Conservation (phyloP, 2,113 vertebrate species). For the Anoplopoma fimbria region DNA sequence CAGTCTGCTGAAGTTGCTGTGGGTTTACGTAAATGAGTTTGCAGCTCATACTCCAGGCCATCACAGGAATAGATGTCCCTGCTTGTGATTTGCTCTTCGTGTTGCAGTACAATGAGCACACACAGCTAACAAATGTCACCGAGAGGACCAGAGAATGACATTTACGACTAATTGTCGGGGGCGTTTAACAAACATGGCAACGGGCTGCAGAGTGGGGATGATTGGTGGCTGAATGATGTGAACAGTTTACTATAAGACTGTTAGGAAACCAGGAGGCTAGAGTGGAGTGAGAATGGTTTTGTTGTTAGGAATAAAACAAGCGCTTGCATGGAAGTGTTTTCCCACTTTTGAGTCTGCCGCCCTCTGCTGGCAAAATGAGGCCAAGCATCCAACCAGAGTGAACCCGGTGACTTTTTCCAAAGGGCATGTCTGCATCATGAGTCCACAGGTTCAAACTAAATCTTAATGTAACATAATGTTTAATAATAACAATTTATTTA, state of each 20-base stretch:
- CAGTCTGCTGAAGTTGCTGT: neutral
- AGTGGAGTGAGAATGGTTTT: neutral
- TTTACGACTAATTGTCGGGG: neutral
- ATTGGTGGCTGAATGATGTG: slow-evolving; percentile 7
- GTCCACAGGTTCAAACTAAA: neutral
- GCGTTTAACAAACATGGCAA: slow-evolving; percentile 17
- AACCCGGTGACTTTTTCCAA: neutral
- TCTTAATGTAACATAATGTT: neutral
- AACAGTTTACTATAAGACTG: neutral
- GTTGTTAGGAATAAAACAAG: neutral
- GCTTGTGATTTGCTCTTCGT: neutral
- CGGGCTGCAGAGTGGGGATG: neutral
- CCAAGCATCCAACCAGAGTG: neutral
- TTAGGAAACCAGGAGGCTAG: neutral
- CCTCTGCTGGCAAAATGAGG: slow-evolving; percentile 73
- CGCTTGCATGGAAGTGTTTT: neutral
- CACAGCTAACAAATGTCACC: slow-evolving; percentile 10
- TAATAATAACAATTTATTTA: neutral
- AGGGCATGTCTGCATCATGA: neutral
- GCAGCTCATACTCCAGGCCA: neutral
- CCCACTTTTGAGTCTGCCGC: slow-evolving; percentile 71
- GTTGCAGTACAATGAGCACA: neutral
- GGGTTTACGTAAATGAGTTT: slow-evolving; percentile 19
- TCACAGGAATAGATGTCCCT: neutral
- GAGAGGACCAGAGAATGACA: neutral